Base-by-base conservation (phyloP, 2,113 vertebrate genomes). In the Jacana jacana region DNA sequence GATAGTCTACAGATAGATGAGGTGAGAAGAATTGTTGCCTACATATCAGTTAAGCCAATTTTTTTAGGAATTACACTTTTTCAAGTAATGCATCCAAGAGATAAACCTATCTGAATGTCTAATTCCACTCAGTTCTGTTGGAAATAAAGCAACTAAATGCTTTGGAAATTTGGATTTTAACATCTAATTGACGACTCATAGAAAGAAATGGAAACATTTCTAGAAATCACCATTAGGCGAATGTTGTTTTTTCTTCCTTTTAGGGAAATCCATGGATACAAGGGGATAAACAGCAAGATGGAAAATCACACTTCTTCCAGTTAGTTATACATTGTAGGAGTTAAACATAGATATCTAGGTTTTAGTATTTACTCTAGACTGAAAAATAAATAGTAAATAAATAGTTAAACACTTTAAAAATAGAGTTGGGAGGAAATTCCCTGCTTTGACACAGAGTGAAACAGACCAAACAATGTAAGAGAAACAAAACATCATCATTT, bases 401-500 rank as follows among this genome's bases (percentile, higher is more conserved):
- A 11, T 46, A 22, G 14, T 35, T 75, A 60, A 86, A 78, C 33
- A 57, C 51, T 88, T 83, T 79, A 39, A 39, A 93, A 91, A 81
- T 40, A 1, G 1, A 78, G 4, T 75, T 86, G 83, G 78, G 60
- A 78, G 37, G 31, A 93, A 88, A 51, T 4, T 8, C 10, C 30
- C 20, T 13, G 2, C 18, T 86, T 90, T 81, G 64, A 81, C 33
- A 46, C 40, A 63, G 51, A 72, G 11, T 8, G 23, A 94, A 91
- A 85, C 14, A 78, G 39, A 63, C 89, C 64, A 70, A 91, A 40
- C 54, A 7, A 42, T 12, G 12, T 28, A 88, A 81, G 6, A 46
- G 7, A 55, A 96, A 88, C 72, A 93, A 94, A 95, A 31, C 58
- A 93, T 79, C 33, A 52, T 61, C 64, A 51, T 79, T 95, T 95